phyloP scores from a whole-genome alignment of 2,888 invertebrate genomes.

The Lapara coniferarum region DNA sequence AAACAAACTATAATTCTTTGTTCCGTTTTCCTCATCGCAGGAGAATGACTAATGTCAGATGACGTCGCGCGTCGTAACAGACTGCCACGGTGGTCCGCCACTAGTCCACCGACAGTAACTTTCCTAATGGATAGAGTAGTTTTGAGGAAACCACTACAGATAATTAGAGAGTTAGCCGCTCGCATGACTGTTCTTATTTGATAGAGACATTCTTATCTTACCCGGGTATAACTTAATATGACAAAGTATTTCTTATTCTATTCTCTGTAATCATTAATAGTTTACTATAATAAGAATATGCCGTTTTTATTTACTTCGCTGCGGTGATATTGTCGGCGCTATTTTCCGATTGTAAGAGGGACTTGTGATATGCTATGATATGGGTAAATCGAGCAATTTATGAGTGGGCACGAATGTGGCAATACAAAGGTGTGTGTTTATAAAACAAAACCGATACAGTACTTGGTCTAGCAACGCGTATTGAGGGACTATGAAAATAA shows the following conservation, averaged over 20 bases:
- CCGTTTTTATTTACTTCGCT: background rate
- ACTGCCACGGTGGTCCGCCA: conserved; percentile 48
- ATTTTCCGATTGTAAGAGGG: conserved; percentile 45
- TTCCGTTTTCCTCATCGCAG: conserved; percentile 57
- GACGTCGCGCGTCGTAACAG: conserved; percentile 60
- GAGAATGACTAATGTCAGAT: conserved; percentile 69
- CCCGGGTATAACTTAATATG: conserved; percentile 41
- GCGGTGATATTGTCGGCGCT: conserved; percentile 35
- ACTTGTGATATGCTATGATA: conserved; percentile 52
- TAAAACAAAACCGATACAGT: conserved; percentile 70
- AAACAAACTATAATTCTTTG: conserved; percentile 34
- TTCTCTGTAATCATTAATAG: conserved; percentile 38
- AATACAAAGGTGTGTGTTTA: conserved; percentile 76
- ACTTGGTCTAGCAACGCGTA: conserved; percentile 61
- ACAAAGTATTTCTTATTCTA: conserved; percentile 33
- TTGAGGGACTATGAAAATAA: conserved; percentile 64
- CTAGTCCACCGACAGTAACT: conserved; percentile 52
- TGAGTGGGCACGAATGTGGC: conserved; percentile 56
- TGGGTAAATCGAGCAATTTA: conserved; percentile 56
- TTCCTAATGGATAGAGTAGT: conserved; percentile 72
- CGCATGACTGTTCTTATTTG: conserved; percentile 67
- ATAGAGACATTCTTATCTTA: conserved; percentile 60
- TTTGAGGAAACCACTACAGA: conserved; percentile 71
- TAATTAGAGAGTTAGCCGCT: conserved; percentile 71
- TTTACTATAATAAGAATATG: conserved; percentile 32